Evolutionary conservation across 1,140 invertebrate genomes (phyloP), one percentile per base, ranked within the genome.

Genomic region (Diuraphis noxia): DNA sequence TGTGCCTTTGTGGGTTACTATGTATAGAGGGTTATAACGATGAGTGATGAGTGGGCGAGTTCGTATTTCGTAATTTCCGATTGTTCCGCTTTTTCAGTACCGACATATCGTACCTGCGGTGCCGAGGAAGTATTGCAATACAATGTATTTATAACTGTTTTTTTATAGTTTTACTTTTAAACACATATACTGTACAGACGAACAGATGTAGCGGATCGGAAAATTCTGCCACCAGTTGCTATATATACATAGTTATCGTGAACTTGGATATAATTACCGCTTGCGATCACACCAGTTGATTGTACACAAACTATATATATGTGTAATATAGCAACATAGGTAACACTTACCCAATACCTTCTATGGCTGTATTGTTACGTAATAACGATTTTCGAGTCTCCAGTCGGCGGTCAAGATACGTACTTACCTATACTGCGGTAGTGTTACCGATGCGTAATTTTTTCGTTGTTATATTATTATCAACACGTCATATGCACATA

Each of bases 311-410:
- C 56, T 10, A n/a, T n/a, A n/a, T n/a, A n/a, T n/a, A n/a, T n/a
- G n/a, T n/a, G n/a, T n/a, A n/a, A n/a, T n/a, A n/a, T 63, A 63
- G n/a, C 7, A 9, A 3, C 30, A 30, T 63, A 30, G 56, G 21
- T 49, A 49, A 19, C 46, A 49, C 46, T 49, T 49, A 49, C 46
- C 10, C 10, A 30, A 2, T 63, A 63, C 56, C 21, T 5, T 7
- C n/a, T 72, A n/a, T n/a, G 56, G n/a, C 56, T n/a, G 2, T 17
- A 72, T n/a, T 46, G 43, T 30, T 85, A 41, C 43, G 43, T 43
- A 85, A 85, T 30, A n/a, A 85, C n/a, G 84, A 85, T 85, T 85
- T 85, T 85, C 40, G 82, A 43, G 40, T 21, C 41, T 41, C 8
- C 36, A 19, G 38, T 84, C 77, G 36, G 36, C 36, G 10, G 30